Base-by-base conservation (phyloP, 1,140 invertebrate species). In the Leptinotarsa defecta region DNA sequence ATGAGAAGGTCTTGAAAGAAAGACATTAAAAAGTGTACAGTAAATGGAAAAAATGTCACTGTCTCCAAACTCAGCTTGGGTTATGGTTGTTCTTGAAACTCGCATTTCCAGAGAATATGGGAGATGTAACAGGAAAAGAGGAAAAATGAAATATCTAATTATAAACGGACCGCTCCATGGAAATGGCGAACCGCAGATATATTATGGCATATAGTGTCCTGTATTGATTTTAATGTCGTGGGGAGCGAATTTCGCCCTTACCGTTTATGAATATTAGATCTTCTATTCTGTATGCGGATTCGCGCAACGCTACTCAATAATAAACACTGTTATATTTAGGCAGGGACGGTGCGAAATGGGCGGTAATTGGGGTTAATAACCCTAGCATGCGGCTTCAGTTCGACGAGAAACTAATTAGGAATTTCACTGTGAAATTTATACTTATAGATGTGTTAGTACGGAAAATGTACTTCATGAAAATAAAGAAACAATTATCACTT, bases 201-300 rank as follows among this genome's bases (percentile, higher is more conserved):
- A 83, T 81, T 82, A 82, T 82, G 77, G 81, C 81, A 82, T 81
- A 82, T 82, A 82, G 74, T 82, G 79, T 78, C 78, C 78, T 82
- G 82, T 83, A 83, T 83, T 83, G 82, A 83, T 83, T 83, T 83
- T 83, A 83, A 83, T 83, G 82, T 82, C 78, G 78, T 71, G 74
- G 76, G 78, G 74, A 63, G 77, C 77, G 82, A 83, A 79, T 80
- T 80, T 74, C 78, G 78, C 78, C 82, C 80, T 82, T 83, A 83
- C 78, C 76, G 68, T 77, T 78, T 79, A 77, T 78, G 81, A 80
- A 79, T 79, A 77, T 80, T 78, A 77, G 79, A 78, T 24, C 67
- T 68, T 68, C 24, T 68, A 34, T 48, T 65, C 67, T 52, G 62
- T 72, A 65, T 67, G 52, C 52, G 63, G n/a, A 74, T 49, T 22